Conservation (phyloP, 2,797 vertebrate genomes). For the Paedocypris micromegethes region DNA sequence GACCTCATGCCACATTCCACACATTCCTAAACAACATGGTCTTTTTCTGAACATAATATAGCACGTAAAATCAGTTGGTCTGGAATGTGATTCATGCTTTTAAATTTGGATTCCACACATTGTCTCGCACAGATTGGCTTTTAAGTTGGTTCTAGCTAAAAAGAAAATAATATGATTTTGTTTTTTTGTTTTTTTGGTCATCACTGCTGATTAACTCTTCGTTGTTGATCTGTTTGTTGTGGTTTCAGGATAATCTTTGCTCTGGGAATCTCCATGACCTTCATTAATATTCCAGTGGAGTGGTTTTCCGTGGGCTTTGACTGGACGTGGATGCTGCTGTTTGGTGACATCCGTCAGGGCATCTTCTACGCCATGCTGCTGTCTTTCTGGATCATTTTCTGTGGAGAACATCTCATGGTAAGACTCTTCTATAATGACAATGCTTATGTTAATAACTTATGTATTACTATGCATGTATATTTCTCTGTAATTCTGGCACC, state of each 20-base stretch:
- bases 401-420: constrained; percentile 98
- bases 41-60: constrained; percentile 34
- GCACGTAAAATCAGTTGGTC: constrained; percentile 29
- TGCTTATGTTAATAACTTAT: too few species aligned
- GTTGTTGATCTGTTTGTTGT: background rate
- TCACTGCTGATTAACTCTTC: background rate
- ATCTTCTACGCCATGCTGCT: constrained; percentile 97
- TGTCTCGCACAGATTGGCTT: constrained; percentile 22
- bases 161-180: background rate
- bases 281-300: constrained; percentile 96
- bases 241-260: constrained; percentile 85
- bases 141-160: constrained; percentile 44
- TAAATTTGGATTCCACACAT: constrained; percentile 21
- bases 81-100: constrained; percentile 43
- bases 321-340: constrained; percentile 98
- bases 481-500: too few species aligned
- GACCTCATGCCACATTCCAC: constrained; percentile 51
- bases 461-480: too few species aligned
- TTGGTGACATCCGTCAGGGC: constrained; percentile 93
- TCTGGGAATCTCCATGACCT: constrained; percentile 95
- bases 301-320: constrained; percentile 97
- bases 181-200: background rate
- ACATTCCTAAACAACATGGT: constrained; percentile 58
- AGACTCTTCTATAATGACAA: too few species aligned
- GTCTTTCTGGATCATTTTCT: constrained; percentile 99